Conservation (phyloP, 2,797 vertebrate genomes). For the Arctocebus calabarensis region DNA sequence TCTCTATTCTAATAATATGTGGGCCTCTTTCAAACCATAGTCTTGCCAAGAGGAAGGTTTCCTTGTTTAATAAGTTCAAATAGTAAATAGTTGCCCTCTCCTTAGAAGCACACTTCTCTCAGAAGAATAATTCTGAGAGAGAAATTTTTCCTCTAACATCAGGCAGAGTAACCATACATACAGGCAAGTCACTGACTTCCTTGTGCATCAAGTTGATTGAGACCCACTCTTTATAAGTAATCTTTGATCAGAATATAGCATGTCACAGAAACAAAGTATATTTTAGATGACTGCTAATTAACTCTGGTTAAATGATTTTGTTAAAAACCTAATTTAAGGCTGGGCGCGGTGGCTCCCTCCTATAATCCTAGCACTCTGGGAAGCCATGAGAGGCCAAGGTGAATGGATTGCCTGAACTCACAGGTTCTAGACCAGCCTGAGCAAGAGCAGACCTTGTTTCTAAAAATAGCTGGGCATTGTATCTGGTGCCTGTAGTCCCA, state of each 20-base stretch:
- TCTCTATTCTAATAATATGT: not conserved
- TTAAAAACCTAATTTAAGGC: not conserved
- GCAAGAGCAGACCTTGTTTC: too few species aligned
- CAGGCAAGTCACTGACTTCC: not conserved
- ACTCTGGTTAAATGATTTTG: not conserved
- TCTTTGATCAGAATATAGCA: not conserved
- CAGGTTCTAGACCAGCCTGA: too few species aligned
- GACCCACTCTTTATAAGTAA: not conserved
- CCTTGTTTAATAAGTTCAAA: not conserved
- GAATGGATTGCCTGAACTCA: too few species aligned
- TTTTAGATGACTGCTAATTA: not conserved
- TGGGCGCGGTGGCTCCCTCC: too few species aligned
- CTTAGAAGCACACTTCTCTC: not conserved
- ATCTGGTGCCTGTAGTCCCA: too few species aligned
- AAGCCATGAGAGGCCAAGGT: too few species aligned
- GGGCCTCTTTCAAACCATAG: not conserved
- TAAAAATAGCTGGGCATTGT: too few species aligned
- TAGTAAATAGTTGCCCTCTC: not conserved
- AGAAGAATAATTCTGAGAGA: not conserved
- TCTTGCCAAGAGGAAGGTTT: slow-evolving; percentile 18
- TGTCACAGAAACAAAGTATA: not conserved
- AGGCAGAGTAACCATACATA: not conserved
- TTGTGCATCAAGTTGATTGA: not conserved
- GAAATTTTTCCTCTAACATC: not conserved
- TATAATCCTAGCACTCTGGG: too few species aligned